Percentiles rank a stretch among this genome's conserved stretches.
Conservation (phyloP, 2,797 vertebrate genomes). For the Bucorvus abyssinicus region DNA sequence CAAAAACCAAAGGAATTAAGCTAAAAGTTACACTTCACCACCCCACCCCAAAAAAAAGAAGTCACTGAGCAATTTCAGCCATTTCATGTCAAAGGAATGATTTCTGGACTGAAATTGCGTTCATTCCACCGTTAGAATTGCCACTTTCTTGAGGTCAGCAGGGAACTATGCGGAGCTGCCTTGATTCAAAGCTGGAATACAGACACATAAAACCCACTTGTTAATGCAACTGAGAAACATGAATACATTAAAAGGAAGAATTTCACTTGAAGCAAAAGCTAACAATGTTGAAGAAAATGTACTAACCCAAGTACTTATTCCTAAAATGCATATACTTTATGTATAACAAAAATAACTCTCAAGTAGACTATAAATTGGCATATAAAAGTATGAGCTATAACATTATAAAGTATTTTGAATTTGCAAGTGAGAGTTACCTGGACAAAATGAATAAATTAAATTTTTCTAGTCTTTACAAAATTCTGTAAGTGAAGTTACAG, state of each 20-base stretch:
- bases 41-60: not conserved
- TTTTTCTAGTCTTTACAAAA: not conserved
- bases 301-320: not conserved
- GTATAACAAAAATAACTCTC: not conserved
- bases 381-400: not conserved
- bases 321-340: not conserved
- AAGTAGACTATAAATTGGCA: not conserved
- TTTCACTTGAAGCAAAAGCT: not conserved
- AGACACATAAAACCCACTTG: not conserved
- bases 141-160: not conserved
- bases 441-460: not conserved
- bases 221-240: slow-evolving; percentile 25
- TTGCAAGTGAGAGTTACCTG: not conserved
- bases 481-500: not conserved
- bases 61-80: not conserved
- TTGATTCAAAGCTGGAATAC: not conserved
- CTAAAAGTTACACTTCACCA: not conserved
- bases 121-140: not conserved
- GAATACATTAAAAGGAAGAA: not conserved
- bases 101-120: not conserved
- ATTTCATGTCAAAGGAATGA: not conserved
- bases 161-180: not conserved
- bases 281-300: slow-evolving; percentile 21
- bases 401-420: not conserved
- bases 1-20: not conserved